Conservation (phyloP, 1,140 invertebrate species). For the Tetramorium alpestre region DNA sequence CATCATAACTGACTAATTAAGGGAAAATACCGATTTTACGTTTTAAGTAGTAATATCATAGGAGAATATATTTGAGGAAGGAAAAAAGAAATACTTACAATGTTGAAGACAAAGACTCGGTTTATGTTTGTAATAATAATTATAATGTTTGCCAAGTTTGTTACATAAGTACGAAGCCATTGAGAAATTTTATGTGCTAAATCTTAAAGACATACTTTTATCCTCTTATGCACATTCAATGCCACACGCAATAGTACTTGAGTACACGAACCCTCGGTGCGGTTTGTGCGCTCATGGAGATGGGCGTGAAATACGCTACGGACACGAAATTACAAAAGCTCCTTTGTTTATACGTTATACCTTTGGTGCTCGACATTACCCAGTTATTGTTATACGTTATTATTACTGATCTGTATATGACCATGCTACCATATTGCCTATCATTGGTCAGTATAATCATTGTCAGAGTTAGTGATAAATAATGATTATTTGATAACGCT, state of each 20-base stretch:
- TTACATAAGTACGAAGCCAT: conserved; percentile 69
- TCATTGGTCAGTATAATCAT: conserved; percentile 81
- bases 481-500: conserved; percentile 82
- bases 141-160: conserved; percentile 74
- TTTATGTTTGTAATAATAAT: conserved; percentile 75
- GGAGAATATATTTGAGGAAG: conserved; percentile 63
- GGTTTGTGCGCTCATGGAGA: neutral
- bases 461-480: conserved; percentile 80
- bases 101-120: conserved; percentile 75
- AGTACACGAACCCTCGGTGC: neutral
- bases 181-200: conserved; percentile 64
- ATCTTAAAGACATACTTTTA: conserved; percentile 51
- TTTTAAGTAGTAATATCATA: conserved; percentile 72
- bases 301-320: conserved; percentile 22
- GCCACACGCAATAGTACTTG: conserved; percentile 54
- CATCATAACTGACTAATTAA: conserved; percentile 84
- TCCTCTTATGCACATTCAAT: conserved; percentile 72
- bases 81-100: conserved; percentile 65
- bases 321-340: conserved; percentile 70
- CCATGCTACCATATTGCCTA: conserved; percentile 80
- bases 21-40: conserved; percentile 68
- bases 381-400: conserved; percentile 80
- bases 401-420: conserved; percentile 82
- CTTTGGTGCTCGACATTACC: conserved; percentile 83
- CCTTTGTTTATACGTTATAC: conserved; percentile 78